These are phyloP conservation scores for Oplegnathus fasciatus DNA, from an alignment of 2,113 vertebrate species.

Conservation along the genomic window DNA sequence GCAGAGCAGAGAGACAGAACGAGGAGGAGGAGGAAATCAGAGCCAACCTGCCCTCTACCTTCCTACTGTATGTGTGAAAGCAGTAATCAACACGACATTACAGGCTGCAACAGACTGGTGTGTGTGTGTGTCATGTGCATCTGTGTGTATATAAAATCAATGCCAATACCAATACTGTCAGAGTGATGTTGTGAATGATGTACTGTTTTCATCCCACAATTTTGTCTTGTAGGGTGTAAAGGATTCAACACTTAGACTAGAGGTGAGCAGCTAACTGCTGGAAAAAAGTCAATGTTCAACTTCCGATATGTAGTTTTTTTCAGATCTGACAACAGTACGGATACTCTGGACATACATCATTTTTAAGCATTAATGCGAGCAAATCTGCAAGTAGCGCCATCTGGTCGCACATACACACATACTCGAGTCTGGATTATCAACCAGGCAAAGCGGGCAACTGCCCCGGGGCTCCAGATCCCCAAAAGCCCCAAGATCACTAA, in stretches of 20 bases:
- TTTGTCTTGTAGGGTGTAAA: not conserved
- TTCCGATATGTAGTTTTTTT: no score
- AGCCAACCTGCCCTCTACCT: constrained; percentile 33
- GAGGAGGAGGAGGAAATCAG: constrained; percentile 37
- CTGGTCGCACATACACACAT: no score
- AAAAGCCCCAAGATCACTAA: no score
- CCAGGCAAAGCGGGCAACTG: no score
- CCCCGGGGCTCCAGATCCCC: no score
- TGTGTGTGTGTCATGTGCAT: not conserved
- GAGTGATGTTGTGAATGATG: not conserved
- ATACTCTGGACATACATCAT: not conserved
- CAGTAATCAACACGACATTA: constrained; percentile 31
- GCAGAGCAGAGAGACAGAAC: constrained; percentile 9
- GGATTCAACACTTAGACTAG: not conserved
- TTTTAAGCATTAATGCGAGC: no score
- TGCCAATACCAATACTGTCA: not conserved
- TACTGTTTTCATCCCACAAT: not conserved
- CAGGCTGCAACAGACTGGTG: not conserved
- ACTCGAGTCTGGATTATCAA: no score
- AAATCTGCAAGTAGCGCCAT: no score
- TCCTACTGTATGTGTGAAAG: constrained; percentile 36
- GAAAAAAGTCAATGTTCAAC: no score
- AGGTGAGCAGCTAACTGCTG: no score
- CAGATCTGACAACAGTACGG: no score
- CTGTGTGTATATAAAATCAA: not conserved